A percentile compares a stretch with the other conserved stretches of the same genome.
These are phyloP conservation scores for Perccottus glenii DNA, from an alignment of 2,113 vertebrate genomes.

Conservation along the genomic window DNA sequence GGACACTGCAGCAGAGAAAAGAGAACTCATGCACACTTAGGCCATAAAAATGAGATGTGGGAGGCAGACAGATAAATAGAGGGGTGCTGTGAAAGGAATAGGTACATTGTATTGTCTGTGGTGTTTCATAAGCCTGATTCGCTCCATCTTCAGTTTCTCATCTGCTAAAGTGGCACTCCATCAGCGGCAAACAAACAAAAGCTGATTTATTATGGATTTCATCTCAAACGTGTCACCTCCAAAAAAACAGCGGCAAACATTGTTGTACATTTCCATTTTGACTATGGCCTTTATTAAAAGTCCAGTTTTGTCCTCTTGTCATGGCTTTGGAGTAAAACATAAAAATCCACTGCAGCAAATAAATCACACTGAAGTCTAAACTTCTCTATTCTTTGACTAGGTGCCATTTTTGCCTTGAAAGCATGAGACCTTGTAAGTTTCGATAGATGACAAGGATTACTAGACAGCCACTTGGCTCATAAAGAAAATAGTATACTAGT, in stretches of 20 bases:
- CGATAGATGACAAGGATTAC: too few relatives aligned
- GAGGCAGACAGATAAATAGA: slow-evolving; percentile 38
- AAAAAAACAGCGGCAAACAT: slow-evolving; percentile 11
- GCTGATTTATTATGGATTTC: slow-evolving; percentile 37
- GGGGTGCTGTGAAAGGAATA: slow-evolving; percentile 12
- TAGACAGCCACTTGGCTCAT: too few relatives aligned
- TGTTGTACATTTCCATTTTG: slow-evolving; percentile 18
- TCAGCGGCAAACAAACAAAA: slow-evolving; percentile 54
- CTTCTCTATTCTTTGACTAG: too few relatives aligned
- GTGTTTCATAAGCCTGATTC: slow-evolving; percentile 36
- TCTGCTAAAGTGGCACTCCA: slow-evolving; percentile 53
- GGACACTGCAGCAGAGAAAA: slow-evolving; percentile 46
- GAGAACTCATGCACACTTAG: slow-evolving; percentile 41
- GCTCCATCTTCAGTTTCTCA: slow-evolving; percentile 25
- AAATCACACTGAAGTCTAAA: neutral
- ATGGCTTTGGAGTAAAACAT: neutral
- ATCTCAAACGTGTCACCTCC: neutral
- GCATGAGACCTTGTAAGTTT: too few relatives aligned
- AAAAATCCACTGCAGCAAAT: slow-evolving; percentile 3
- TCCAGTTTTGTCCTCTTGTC: neutral
- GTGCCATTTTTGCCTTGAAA: too few relatives aligned
- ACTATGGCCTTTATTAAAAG: slow-evolving; percentile 32
- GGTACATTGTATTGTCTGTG: slow-evolving; percentile 23
- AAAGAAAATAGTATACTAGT: too few relatives aligned
- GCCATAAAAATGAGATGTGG: slow-evolving; percentile 35